phyloP scores from a whole-genome alignment of 2,888 invertebrate genomes.

The Ophioninae sp. region DNA sequence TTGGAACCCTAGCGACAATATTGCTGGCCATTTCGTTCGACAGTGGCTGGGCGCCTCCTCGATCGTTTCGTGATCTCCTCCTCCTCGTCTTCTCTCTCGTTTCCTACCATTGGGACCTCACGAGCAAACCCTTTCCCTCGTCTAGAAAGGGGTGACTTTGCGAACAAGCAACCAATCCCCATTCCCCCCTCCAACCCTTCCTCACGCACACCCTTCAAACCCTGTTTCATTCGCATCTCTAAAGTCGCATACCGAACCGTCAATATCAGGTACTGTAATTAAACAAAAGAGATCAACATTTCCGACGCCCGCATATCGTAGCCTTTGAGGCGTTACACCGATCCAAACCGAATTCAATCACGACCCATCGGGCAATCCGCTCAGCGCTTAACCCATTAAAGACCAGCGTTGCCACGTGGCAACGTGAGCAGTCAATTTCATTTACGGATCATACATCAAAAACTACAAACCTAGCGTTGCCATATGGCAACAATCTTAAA shows the following conservation, averaged over 20 bases:
- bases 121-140: conserved; percentile 63
- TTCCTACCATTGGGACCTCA: conserved; percentile 54
- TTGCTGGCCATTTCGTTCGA: conserved; percentile 80
- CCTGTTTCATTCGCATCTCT: conserved; percentile 38
- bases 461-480: no score
- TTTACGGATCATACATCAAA: no score
- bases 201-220: conserved; percentile 39
- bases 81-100: conserved; percentile 52
- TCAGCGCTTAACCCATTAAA: not conserved
- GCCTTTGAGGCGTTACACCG: conserved; percentile 17
- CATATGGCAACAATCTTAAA: no score
- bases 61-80: conserved; percentile 72
- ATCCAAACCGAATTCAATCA: not conserved
- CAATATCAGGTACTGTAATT: conserved; percentile 79
- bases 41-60: conserved; percentile 74
- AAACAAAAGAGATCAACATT: conserved; percentile 81
- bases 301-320: conserved; percentile 72
- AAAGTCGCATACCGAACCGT: conserved; percentile 77
- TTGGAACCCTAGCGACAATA: conserved; percentile 76
- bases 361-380: not conserved
- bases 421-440: no score
- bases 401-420: no score
- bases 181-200: no score
- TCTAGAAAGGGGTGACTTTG: conserved; percentile 78
- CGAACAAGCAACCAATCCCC: conserved; percentile 72